These are phyloP conservation scores for Asteroscopus sphinx DNA, from an alignment of 2,888 invertebrate genomes.

Conservation along the genomic window DNA sequence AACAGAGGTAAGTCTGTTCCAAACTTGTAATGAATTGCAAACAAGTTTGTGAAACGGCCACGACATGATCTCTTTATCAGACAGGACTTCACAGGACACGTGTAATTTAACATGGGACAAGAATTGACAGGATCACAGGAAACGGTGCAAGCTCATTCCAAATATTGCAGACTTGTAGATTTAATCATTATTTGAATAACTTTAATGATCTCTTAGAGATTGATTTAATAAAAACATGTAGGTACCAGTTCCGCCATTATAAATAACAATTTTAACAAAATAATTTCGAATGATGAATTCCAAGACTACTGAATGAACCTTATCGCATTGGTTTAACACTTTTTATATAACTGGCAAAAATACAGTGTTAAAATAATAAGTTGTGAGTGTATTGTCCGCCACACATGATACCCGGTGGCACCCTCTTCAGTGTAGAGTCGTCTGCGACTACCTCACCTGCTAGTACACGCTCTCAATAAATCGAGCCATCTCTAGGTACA, in stretches of 20 bases:
- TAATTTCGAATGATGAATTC: background rate
- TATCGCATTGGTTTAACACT: background rate
- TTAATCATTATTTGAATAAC: conserved; percentile 11
- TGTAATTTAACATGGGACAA: conserved; percentile 28
- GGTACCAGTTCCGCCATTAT: conserved; percentile 4
- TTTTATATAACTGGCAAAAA: conserved; percentile 9
- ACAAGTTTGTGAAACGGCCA: conserved; percentile 55
- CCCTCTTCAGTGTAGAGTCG: conserved; percentile 29
- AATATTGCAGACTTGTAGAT: conserved; percentile 14
- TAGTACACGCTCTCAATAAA: conserved; percentile 57
- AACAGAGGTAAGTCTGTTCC: conserved; percentile 59
- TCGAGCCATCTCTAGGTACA: conserved; percentile 52
- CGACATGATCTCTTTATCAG: conserved; percentile 55
- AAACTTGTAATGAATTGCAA: conserved; percentile 67
- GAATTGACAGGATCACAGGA: too few species aligned
- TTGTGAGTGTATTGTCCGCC: conserved; percentile 9
- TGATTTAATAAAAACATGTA: background rate
- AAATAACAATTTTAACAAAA: background rate
- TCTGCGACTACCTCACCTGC: conserved; percentile 43
- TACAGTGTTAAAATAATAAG: conserved; percentile 12
- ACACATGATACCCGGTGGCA: conserved; percentile 28
- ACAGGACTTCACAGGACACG: conserved; percentile 31
- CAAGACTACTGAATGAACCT: conserved; percentile 1
- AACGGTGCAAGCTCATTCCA: conserved; percentile 16
- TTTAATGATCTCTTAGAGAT: conserved; percentile 1